phyloP scores from a whole-genome alignment of 1,140 invertebrate species.

The Druon quercuslanigerum region DNA sequence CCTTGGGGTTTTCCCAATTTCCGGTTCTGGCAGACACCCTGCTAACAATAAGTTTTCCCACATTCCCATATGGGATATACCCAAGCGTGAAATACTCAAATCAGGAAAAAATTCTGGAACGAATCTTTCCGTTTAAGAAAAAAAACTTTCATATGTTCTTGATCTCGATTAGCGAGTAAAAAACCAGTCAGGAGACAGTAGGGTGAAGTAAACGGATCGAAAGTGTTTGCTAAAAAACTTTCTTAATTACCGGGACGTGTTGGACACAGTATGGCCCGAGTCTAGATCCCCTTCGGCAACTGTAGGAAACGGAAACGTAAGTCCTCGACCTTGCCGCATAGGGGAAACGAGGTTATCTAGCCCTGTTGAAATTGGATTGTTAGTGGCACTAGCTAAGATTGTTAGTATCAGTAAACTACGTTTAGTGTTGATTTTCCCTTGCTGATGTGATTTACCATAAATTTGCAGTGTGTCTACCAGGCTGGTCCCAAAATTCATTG shows the following conservation, averaged over 20 bases:
- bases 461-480: too few species aligned
- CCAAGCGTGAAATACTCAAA: neutral
- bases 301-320: slow-evolving; percentile 64
- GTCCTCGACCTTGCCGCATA: slow-evolving; percentile 56
- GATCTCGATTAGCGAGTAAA: neutral
- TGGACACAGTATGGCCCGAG: slow-evolving; percentile 66
- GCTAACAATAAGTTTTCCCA: too few species aligned
- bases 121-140: neutral
- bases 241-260: slow-evolving; percentile 46
- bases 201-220: neutral
- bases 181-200: neutral
- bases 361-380: slow-evolving; percentile 60
- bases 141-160: neutral
- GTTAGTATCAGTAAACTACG: slow-evolving; percentile 49
- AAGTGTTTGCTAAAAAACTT: slow-evolving; percentile 41
- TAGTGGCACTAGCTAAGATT: slow-evolving; percentile 34
- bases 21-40: too few species aligned
- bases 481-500: too few species aligned
- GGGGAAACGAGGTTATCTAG: slow-evolving; percentile 68
- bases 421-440: slow-evolving; percentile 37
- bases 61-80: neutral
- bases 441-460: neutral
- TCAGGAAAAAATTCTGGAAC: neutral
- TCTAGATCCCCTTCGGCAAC: slow-evolving; percentile 55
- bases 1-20: too few species aligned